Evolutionary conservation across 2,797 vertebrate species (phyloP), one percentile per base, ranked within the genome.

Genomic region (Cryptoblepharus egeriae): DNA sequence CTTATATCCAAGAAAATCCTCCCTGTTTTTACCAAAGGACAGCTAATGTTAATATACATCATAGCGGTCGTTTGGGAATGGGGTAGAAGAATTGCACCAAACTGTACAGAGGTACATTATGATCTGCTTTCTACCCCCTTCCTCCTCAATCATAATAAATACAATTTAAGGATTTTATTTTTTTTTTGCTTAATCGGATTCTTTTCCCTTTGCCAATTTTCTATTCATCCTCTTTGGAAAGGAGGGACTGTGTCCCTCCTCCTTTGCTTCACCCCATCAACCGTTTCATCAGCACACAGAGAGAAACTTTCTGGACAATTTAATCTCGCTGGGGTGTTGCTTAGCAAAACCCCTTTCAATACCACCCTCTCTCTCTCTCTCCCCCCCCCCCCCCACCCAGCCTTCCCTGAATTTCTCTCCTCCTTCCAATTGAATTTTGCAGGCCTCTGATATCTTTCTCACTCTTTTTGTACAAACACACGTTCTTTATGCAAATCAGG

Each of bases 401-500:
- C 4, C 88, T 92, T 87, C 88, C 86, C 90, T 93, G 78, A 88
- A 91, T 88, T 92, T 79, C 93, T 96, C 92, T 94, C 94, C 93
- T 87, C 85, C 82, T 67, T 75, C 70, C 74, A 82, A 75, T 88
- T 86, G 78, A 60, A 72, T 93, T 90, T 94, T 86, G 88, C 88
- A 92, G 83, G 71, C 85, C 87, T 83, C 93, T 95, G 93, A 95
- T 94, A 93, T 96, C 93, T 96, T 96, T 95, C 94, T 92, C 93
- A 81, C 86, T 88, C 80, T 75, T 92, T 92, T 83, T 95, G 85
- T 93, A 91, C 92, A 95, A 95, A 97, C 95, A 94, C 96, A 96
- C 93, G 95, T 96, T 97, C 96, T 95, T 97, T 97, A 97, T 98
- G 97, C 95, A 97, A 97, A 98, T 97, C 86, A 94, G 87, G 85